Conservation (phyloP, 1,140 invertebrate genomes). For the Drosophila asahinai region DNA sequence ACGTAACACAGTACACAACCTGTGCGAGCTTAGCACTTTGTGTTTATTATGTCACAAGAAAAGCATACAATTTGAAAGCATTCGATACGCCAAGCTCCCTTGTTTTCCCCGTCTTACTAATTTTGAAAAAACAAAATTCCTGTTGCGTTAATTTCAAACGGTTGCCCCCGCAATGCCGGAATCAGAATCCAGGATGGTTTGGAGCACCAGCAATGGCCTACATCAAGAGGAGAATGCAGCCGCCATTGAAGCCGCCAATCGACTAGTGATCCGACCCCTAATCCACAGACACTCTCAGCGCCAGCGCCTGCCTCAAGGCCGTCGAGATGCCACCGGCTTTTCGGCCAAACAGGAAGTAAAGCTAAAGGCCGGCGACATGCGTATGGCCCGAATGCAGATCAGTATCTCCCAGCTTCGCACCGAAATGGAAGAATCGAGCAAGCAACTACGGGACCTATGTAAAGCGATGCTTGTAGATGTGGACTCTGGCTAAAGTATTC, state of each 20-base stretch:
- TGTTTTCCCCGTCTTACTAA: constrained; percentile 4
- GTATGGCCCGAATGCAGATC: constrained; percentile 57
- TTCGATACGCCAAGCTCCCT: constrained; percentile 17
- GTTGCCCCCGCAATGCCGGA: constrained; percentile 40
- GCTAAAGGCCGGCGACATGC: constrained; percentile 61
- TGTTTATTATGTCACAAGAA: constrained; percentile 55
- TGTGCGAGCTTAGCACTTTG: constrained; percentile 42
- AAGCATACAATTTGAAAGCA: constrained; percentile 50
- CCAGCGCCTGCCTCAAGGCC: constrained; percentile 15
- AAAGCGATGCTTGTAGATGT: constrained; percentile 17
- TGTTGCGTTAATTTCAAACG: constrained; percentile 29
- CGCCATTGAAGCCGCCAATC: constrained; percentile 8
- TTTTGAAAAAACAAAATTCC: constrained; percentile 44
- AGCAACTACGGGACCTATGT: constrained; percentile 45
- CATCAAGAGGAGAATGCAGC: constrained; percentile 19
- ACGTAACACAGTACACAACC: constrained; percentile 3
- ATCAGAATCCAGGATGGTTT: constrained; percentile 34
- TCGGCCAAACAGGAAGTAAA: constrained; percentile 53
- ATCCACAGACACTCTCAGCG: background rate
- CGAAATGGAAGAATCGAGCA: constrained; percentile 58
- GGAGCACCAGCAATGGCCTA: constrained; percentile 29
- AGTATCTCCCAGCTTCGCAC: constrained; percentile 43
- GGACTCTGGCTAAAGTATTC: background rate
- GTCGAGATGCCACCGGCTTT: constrained; percentile 39
- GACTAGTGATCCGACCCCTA: constrained; percentile 11